Conservation (phyloP, 2,797 vertebrate species). For the Gambusia yucatana region DNA sequence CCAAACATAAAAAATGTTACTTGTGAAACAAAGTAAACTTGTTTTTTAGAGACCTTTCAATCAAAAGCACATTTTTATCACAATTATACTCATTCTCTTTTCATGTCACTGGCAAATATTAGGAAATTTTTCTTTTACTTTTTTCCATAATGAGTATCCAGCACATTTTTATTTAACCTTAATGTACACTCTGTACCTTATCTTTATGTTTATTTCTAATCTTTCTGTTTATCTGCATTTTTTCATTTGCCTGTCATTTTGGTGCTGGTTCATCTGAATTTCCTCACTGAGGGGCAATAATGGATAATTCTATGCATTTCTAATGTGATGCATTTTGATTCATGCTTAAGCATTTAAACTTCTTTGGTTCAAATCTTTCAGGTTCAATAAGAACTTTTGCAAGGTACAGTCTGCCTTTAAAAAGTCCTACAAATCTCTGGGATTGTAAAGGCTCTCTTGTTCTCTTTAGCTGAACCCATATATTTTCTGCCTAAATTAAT, state of each 20-base stretch:
- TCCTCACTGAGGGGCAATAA: neutral
- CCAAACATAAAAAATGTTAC: neutral
- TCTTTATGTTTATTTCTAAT: neutral
- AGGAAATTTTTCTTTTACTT: neutral
- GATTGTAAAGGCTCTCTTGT: neutral
- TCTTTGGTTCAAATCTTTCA: neutral
- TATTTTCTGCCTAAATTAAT: neutral
- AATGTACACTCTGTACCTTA: neutral
- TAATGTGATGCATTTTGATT: too few species aligned
- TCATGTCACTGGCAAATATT: neutral
- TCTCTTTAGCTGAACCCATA: neutral
- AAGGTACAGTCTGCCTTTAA: neutral
- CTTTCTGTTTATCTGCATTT: neutral
- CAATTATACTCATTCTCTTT: neutral
- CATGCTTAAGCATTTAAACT: neutral
- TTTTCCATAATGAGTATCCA: neutral
- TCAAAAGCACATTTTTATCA: neutral
- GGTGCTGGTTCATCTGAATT: neutral
- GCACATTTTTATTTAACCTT: neutral
- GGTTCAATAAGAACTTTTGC: neutral
- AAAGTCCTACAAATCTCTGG: neutral
- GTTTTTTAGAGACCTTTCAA: neutral
- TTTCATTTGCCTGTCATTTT: neutral
- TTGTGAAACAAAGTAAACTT: neutral
- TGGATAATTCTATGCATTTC: too few species aligned